A percentile compares a stretch with the other conserved stretches of the same genome.
Evolutionary conservation across 2,888 invertebrate species (phyloP).

Genomic region (Stenchaetothrips biformis): DNA sequence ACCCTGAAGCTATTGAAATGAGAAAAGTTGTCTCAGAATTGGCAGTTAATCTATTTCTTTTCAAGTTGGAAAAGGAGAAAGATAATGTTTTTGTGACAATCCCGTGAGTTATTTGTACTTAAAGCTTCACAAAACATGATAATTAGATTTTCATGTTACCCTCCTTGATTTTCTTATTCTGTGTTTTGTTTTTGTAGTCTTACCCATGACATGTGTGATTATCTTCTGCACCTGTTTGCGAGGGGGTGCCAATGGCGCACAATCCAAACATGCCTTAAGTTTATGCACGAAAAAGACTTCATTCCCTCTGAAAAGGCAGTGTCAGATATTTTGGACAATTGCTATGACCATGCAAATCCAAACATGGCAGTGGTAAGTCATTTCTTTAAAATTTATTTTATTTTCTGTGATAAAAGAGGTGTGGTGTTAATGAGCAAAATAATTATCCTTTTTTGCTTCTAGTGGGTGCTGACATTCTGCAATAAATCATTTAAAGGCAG

Average conservation of each 20-base stretch:
- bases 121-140: neutral
- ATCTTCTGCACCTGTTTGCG: neutral
- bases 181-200: neutral
- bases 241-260: neutral
- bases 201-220: neutral
- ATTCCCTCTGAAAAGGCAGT: neutral
- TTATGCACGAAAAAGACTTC: neutral
- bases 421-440: neutral
- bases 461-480: neutral
- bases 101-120: neutral
- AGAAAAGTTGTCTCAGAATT: neutral
- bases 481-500: neutral
- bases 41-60: neutral
- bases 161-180: neutral
- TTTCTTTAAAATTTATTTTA: neutral
- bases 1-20: neutral
- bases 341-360: neutral
- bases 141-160: too few relatives aligned
- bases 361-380: neutral
- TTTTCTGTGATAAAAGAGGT: neutral
- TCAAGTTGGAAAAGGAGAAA: neutral
- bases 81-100: neutral
- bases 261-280: neutral
- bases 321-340: neutral
- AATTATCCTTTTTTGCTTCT: neutral